phyloP scores from a whole-genome alignment of 2,797 vertebrate genomes.

The Buceros bicornis region DNA sequence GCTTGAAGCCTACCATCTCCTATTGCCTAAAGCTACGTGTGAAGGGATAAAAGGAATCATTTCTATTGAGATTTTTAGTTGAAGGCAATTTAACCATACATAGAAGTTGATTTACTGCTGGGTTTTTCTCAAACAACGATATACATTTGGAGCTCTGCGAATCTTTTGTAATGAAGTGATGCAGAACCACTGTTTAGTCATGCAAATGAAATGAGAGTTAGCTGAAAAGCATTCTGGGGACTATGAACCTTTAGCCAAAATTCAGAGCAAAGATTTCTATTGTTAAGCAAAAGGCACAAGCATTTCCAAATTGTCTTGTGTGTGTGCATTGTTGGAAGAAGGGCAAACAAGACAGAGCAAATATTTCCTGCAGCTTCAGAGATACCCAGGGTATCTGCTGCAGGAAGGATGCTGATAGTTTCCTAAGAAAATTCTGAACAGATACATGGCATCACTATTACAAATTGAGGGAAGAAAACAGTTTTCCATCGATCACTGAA shows the following conservation, averaged over 20 bases:
- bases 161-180: slow-evolving; percentile 16
- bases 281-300: slow-evolving; percentile 17
- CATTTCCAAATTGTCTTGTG: background rate
- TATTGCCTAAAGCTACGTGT: background rate
- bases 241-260: slow-evolving; percentile 32
- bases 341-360: background rate
- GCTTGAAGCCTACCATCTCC: background rate
- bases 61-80: background rate
- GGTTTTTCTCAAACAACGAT: background rate
- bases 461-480: background rate
- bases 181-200: slow-evolving; percentile 40
- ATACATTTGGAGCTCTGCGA: background rate
- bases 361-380: background rate
- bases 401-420: background rate
- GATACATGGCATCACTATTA: background rate
- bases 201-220: slow-evolving; percentile 32
- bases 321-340: background rate
- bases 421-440: background rate
- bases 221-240: slow-evolving; percentile 18
- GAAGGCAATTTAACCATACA: background rate
- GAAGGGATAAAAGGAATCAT: background rate
- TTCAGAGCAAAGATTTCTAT: background rate
- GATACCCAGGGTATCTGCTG: background rate
- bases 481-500: background rate
- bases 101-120: background rate